Base-by-base conservation (phyloP, 1,140 invertebrate genomes). In the Lepidostoma basale region DNA sequence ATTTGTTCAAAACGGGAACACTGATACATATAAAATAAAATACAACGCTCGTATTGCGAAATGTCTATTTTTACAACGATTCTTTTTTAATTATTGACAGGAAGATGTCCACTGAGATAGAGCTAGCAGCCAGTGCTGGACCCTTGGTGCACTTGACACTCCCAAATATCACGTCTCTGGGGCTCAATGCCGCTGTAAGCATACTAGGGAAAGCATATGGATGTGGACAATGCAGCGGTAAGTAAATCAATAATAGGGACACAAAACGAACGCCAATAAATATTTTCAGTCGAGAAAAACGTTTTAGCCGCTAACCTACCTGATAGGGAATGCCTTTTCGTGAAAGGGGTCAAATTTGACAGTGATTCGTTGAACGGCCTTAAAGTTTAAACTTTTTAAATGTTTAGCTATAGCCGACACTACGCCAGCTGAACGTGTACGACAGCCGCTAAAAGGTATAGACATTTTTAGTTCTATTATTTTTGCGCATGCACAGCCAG, bases 261-360 rank as follows among this genome's bases (percentile, higher is more conserved):
- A n/a, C 4, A 33, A 47, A 47, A 20, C 36, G 9, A 28, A 47
- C 18, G 25, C 9, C n/a, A n/a, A n/a, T 39, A 22, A 25, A 58
- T 42, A 58, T 28, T 67, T 45, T 60, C 28, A 60, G n/a, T 54
- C 16, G 20, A n/a, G 30, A 14, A 44, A 40, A 26, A n/a, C 39
- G 30, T 39, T n/a, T 6, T 10, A 16, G 8, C 25, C 8, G 20
- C 20, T 14, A 10, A 42, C 83, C 85, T 86, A 94, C 92, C 92
- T 89, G 73, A 87, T 88, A 69, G 87, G 81, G 45, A 77, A 80
- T 40, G 88, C 86, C 77, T 89, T 89, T 69, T 87, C 81, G 70
- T 87, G 82, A 81, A 95, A 95, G 4, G 93, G 93, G 83, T 96
- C 93, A 74, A 95, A 95, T 75, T 88, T 87, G 44, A 94, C 87